Base-by-base conservation (phyloP, 2,113 vertebrate genomes). In the Chaetops frenatus region DNA sequence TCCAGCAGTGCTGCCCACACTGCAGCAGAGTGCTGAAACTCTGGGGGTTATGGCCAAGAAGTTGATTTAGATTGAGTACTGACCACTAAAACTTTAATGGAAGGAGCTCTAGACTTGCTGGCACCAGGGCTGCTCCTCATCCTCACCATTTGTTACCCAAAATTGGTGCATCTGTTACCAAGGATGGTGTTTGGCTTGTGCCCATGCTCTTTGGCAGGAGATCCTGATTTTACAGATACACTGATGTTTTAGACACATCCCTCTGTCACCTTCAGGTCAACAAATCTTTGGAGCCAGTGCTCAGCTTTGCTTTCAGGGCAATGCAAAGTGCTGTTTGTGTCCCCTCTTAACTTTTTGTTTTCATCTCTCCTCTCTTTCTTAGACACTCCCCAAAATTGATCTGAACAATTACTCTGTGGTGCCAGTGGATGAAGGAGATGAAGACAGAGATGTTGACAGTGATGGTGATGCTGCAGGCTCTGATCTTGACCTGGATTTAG, bases 361-460 rank as follows among this genome's bases (percentile, higher is more conserved):
- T 66, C 3, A 3, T 48, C 35, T 61, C 50, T 15, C 28, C 33
- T 56, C 7, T 84, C 53, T n/a, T 38, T 20, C 70, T 4, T 81
- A 99, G 99, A 53, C 86, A 3, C 92, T 99, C 51, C 99, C 99
- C 18, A 98, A 94, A 61, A 99, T 99, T 13, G 97, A 98, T 86
- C 95, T 99, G 97, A 98, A 99, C 93, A 99, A 88, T 92, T 99
- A 99, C 95, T 99, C 99, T 0, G 98, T 98, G 27, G 86, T 99
- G 81, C 99, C 99, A 0, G 95, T 96, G 44, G 99, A 99, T 24
- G 99, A 99, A 96, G 98, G 98, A 1, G 98, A 99, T 24, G 99
- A 99, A 92, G 99, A 99, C 96, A 95, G 99, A 65, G 99, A 99
- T 21, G 97, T 98, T 0, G 99, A 98, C 21, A 98, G 98, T 2